Evolutionary conservation across 2,797 vertebrate genomes (phyloP).

Genomic region (Smutsia temminckii): DNA sequence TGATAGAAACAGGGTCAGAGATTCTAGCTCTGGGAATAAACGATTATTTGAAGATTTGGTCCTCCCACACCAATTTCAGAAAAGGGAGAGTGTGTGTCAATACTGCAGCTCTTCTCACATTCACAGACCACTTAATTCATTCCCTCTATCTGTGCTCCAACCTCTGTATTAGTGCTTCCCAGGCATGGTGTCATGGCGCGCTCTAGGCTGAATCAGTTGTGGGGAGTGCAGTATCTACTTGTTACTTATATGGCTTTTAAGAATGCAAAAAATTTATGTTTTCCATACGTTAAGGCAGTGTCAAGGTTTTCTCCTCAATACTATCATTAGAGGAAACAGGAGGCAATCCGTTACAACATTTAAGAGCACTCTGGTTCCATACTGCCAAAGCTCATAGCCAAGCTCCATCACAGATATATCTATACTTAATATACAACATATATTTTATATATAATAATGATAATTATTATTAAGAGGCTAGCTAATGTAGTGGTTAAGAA

Average conservation of each 20-base stretch:
- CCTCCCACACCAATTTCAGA: background rate
- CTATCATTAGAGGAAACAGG: background rate
- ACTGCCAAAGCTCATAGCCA: background rate
- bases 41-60: background rate
- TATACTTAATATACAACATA: too few species aligned
- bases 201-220: background rate
- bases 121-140: background rate
- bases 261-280: background rate
- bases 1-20: background rate
- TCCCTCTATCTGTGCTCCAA: background rate
- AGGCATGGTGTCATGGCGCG: accelerated
- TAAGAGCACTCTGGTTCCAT: background rate
- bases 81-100: background rate
- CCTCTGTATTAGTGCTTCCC: background rate
- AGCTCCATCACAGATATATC: background rate
- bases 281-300: background rate
- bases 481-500: background rate
- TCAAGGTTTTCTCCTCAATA: background rate
- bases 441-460: background rate
- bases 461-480: background rate
- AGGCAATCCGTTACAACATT: background rate
- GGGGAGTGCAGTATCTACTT: background rate
- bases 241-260: background rate
- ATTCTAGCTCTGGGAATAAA: background rate
- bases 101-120: background rate